Percentiles rank a stretch among this genome's conserved stretches.
Evolutionary conservation across 2,888 invertebrate species (phyloP).

Genomic region (Rhagonycha lutea): DNA sequence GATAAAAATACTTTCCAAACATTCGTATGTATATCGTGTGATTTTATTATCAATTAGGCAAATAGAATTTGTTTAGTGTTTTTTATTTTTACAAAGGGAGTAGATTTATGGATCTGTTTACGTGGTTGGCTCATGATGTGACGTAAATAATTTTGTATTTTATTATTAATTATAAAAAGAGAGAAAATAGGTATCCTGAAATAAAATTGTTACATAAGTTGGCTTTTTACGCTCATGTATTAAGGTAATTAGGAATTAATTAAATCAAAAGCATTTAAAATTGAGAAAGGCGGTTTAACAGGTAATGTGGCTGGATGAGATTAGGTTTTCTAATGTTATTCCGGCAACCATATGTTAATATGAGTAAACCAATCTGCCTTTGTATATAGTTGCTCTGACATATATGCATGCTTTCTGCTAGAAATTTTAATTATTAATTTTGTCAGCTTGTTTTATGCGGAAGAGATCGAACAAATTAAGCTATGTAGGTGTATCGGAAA

Average conservation of each 20-base stretch:
- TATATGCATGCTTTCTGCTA: background rate
- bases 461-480: background rate
- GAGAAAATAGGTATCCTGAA: background rate
- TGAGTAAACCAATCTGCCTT: background rate
- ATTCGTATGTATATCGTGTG: background rate
- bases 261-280: background rate
- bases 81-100: background rate
- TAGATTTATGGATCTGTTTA: background rate
- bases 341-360: background rate
- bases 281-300: background rate
- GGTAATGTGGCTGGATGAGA: background rate
- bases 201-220: background rate
- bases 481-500: background rate
- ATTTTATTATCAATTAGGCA: background rate
- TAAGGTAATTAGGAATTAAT: background rate
- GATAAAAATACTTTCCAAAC: background rate
- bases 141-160: background rate
- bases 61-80: background rate
- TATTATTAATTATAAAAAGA: background rate
- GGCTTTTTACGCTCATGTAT: background rate
- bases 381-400: background rate
- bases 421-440: background rate
- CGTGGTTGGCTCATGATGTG: background rate
- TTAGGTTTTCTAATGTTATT: background rate
- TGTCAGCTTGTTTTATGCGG: background rate